Evolutionary conservation across 2,797 vertebrate genomes (phyloP), one percentile per base, ranked within the genome.

Genomic region (Pitangus sulphuratus): DNA sequence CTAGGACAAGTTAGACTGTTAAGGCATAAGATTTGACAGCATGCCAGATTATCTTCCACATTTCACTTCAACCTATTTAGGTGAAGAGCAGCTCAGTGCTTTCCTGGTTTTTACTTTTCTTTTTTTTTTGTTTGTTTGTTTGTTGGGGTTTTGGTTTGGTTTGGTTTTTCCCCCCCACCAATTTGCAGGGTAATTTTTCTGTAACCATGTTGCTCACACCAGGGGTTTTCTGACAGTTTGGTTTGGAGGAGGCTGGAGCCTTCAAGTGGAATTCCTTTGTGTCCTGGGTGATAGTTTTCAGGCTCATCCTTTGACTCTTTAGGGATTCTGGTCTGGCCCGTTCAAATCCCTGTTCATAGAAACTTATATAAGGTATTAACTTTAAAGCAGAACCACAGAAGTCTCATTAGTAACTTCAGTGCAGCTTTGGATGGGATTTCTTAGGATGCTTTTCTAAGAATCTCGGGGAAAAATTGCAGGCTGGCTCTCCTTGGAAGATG

Each of bases 71-170:
- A 3, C 16, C 17, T 7, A 1, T 21, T 48, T n/a, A 51, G 28
- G 44, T 50, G 25, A 84, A 15, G 8, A 84, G 42, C 25, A 74
- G 31, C 39, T 76, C 31, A 69, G 26, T 11, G 2, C 14, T 72
- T 89, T 28, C 11, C 7, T 74, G 1, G 6, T 28, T 13, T 0
- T 31, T 74, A 1, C 6, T 28, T 13, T 0, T 31, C 2, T 7
- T 53, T 54, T n/a, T 13, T 20, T 4, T 5, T 8, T 69, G 60
- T 33, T 44, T 54, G 1, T 44, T 44, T 20, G 21, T 5, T 13
- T 12, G 30, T 30, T 53, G 11, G 21, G 22, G 11, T 21, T 45
- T 12, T 22, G 12, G 19, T 45, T 24, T 25, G 7, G 31, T 31
- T 56, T 21, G 12, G 5, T 7, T 47, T 22, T 9, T 9, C 19